Base-by-base conservation (phyloP, 2,797 vertebrate genomes). In the Discoglossus pictus region DNA sequence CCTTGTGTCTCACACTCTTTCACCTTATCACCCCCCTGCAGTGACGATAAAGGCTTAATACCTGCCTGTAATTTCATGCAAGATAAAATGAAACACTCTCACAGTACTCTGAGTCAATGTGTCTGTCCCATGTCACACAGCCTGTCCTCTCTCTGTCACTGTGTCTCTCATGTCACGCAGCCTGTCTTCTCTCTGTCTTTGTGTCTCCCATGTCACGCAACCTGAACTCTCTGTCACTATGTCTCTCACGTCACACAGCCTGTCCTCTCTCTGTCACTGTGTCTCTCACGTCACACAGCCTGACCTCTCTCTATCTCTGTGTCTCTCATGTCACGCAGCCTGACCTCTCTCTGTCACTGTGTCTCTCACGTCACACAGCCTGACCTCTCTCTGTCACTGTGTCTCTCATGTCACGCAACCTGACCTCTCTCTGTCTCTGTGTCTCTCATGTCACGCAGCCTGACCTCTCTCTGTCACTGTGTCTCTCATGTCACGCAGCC, bases 71-170 rank as follows among this genome's bases (percentile, higher is more conserved):
- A n/a, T n/a, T n/a, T n/a, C n/a, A n/a, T n/a, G n/a, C n/a, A n/a
- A n/a, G n/a, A n/a, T n/a, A n/a, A n/a, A n/a, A n/a, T n/a, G n/a
- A n/a, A n/a, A n/a, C n/a, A n/a, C n/a, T n/a, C n/a, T n/a, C n/a
- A n/a, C n/a, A n/a, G n/a, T n/a, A n/a, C n/a, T n/a, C n/a, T n/a
- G n/a, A n/a, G n/a, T n/a, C n/a, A n/a, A n/a, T n/a, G n/a, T n/a
- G 39, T 43, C 55, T 58, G 15, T 43, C 55, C 27, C 38, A 10
- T 23, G 8, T 39, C 53, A 42, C 42, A 21, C 40, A 4, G 23
- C 40, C 27, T 47, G 21, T 63, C 35, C 36, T 52, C 5, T 20
- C 42, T 6, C 42, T 44, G 2, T 1, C 42, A 18, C 6, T 44
- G 16, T n/a, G n/a, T n/a, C n/a, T n/a, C n/a, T 7, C 42, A 7